Evolutionary conservation across 2,113 vertebrate species (phyloP).

Genomic region (Xiphias gladius): DNA sequence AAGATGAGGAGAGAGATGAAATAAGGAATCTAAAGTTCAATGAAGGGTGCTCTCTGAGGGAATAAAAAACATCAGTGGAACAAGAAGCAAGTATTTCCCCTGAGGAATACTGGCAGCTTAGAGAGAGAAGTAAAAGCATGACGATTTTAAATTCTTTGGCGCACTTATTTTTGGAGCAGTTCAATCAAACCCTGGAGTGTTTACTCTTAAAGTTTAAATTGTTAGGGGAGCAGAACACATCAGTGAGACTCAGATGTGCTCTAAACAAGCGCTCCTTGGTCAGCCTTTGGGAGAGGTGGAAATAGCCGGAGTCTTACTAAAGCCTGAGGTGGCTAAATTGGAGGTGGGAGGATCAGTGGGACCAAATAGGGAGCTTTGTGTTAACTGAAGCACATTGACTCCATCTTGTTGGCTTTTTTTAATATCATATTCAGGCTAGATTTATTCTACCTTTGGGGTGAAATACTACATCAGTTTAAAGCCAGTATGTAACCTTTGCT

Average conservation of each 20-base stretch:
- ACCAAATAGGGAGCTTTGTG: slow-evolving; percentile 10
- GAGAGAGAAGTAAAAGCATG: slow-evolving; percentile 28
- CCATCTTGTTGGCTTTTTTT: neutral
- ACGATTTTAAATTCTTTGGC: slow-evolving; percentile 40
- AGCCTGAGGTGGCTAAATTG: slow-evolving; percentile 25
- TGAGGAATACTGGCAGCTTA: slow-evolving; percentile 10
- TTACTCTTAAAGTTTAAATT: slow-evolving; percentile 48
- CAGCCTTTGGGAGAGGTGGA: slow-evolving; percentile 16
- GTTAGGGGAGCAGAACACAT: slow-evolving; percentile 32
- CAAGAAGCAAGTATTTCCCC: slow-evolving; percentile 27
- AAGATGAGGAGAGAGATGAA: slow-evolving; percentile 36
- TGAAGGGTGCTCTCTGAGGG: slow-evolving; percentile 4
- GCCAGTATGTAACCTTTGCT: too few species aligned
- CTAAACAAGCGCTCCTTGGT: slow-evolving; percentile 32
- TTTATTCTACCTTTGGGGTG: neutral
- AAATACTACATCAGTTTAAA: neutral
- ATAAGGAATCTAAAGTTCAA: slow-evolving; percentile 40
- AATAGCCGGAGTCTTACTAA: slow-evolving; percentile 15
- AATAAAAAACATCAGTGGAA: slow-evolving; percentile 38
- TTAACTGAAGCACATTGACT: slow-evolving; percentile 22
- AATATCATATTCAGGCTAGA: neutral
- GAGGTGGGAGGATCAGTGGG: neutral
- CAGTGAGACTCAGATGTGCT: slow-evolving; percentile 32
- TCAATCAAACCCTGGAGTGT: slow-evolving; percentile 52
- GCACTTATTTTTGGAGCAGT: slow-evolving; percentile 53